A percentile compares a stretch with the other conserved stretches of the same genome.
These are phyloP conservation scores for Pseudolycoriella hygida DNA, from an alignment of 2,888 invertebrate genomes.

Conservation along the genomic window DNA sequence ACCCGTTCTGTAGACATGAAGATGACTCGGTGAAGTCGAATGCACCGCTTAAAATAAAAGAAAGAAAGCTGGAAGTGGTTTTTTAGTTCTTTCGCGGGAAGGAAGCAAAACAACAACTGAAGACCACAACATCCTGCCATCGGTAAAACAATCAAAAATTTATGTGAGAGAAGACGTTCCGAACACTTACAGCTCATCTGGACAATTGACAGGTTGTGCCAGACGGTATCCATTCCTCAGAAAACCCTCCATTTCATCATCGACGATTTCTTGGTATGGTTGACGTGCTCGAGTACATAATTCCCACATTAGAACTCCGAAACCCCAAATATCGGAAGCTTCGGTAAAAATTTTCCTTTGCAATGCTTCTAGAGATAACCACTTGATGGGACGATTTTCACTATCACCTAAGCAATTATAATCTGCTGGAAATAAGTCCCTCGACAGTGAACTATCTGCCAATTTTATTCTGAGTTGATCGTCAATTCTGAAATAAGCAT, in stretches of 20 bases:
- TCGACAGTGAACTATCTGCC: constrained; percentile 71
- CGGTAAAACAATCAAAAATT: neutral
- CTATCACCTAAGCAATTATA: constrained; percentile 89
- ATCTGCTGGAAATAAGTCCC: constrained; percentile 83
- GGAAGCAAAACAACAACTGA: too few relatives aligned
- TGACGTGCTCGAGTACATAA: constrained; percentile 76
- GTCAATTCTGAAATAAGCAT: constrained; percentile 37
- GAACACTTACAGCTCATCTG: constrained; percentile 76
- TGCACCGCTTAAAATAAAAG: too few relatives aligned
- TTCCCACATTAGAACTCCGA: constrained; percentile 92
- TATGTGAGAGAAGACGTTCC: neutral
- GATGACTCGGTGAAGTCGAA: too few relatives aligned
- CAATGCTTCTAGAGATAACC: constrained; percentile 80
- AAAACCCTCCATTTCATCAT: constrained; percentile 62
- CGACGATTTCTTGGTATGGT: constrained; percentile 63
- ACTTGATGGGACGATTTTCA: constrained; percentile 84
- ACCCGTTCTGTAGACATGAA: too few relatives aligned
- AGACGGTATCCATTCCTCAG: constrained; percentile 78
- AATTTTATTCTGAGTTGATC: constrained; percentile 67
- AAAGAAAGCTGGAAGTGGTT: too few relatives aligned
- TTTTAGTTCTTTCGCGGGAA: too few relatives aligned
- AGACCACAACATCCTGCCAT: too few relatives aligned
- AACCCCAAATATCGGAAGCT: constrained; percentile 90
- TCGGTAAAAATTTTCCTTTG: constrained; percentile 65
- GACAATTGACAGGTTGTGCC: constrained; percentile 83